Percentiles rank a stretch among this genome's conserved stretches.
These are phyloP conservation scores for Hylaeus volcanicus DNA, from an alignment of 1,140 invertebrate species.

Conservation along the genomic window DNA sequence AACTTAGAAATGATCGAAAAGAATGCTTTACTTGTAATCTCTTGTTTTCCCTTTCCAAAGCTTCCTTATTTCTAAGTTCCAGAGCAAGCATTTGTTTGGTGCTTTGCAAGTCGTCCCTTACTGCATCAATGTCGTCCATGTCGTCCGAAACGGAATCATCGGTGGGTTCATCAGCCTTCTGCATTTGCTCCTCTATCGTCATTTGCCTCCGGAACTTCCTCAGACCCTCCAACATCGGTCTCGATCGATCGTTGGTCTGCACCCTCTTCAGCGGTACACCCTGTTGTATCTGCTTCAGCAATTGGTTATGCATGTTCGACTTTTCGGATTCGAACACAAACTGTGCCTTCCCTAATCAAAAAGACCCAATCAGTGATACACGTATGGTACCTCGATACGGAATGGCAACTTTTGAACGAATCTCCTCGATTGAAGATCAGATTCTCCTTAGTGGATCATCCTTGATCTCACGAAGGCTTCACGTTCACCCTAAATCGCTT, in stretches of 20 bases:
- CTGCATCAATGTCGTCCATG: conserved; percentile 93
- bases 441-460: not conserved
- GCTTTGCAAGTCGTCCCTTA: conserved; percentile 94
- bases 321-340: conserved; percentile 95
- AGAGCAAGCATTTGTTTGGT: conserved; percentile 94
- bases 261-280: conserved; percentile 89
- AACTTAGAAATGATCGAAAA: not conserved
- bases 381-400: not conserved
- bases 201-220: conserved; percentile 92
- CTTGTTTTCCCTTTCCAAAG: conserved; percentile 92
- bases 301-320: conserved; percentile 89
- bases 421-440: not conserved
- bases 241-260: conserved; percentile 92
- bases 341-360: conserved; percentile 81
- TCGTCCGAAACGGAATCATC: conserved; percentile 87
- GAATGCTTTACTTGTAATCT: conserved; percentile 82
- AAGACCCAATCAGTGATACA: conserved; percentile 34
- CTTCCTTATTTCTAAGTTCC: conserved; percentile 92
- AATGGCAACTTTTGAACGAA: not conserved
- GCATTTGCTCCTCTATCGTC: conserved; percentile 93
- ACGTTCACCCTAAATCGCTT: not conserved
- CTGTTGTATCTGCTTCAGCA: conserved; percentile 90
- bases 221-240: conserved; percentile 90
- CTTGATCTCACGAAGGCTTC: not conserved
- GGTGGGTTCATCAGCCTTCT: conserved; percentile 84